A percentile compares a stretch with the other conserved stretches of the same genome.
Conservation (phyloP, 2,113 vertebrate species). For the Pandion haliaetus region DNA sequence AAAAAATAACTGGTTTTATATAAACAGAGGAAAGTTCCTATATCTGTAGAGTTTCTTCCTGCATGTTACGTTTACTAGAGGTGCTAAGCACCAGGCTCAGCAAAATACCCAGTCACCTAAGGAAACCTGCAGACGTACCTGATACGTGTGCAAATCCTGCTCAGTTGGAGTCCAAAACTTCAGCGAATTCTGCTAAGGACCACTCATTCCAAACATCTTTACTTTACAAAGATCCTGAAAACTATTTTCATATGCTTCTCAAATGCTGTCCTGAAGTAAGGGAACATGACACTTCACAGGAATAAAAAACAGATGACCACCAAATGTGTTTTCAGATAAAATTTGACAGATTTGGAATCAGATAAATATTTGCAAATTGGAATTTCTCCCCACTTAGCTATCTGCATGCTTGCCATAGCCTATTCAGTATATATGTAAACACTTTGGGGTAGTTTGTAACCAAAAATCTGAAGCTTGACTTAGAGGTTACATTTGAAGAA, state of each 20-base stretch:
- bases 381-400: neutral
- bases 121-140: neutral
- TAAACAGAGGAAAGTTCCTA: neutral
- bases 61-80: neutral
- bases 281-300: neutral
- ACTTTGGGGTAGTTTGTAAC: neutral
- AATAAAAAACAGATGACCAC: neutral
- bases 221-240: neutral
- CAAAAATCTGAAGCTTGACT: neutral
- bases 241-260: neutral
- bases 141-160: neutral
- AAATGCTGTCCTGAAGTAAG: neutral
- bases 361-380: constrained; percentile 24
- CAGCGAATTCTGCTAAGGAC: neutral
- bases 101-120: neutral
- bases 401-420: neutral
- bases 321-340: neutral
- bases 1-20: neutral
- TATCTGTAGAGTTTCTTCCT: neutral
- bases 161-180: neutral
- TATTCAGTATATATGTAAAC: neutral
- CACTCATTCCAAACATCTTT: neutral
- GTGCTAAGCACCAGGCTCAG: neutral
- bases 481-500: neutral
- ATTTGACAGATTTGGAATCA: constrained; percentile 12